Conservation (phyloP, 2,888 invertebrate species). For the Dynastes tityus region DNA sequence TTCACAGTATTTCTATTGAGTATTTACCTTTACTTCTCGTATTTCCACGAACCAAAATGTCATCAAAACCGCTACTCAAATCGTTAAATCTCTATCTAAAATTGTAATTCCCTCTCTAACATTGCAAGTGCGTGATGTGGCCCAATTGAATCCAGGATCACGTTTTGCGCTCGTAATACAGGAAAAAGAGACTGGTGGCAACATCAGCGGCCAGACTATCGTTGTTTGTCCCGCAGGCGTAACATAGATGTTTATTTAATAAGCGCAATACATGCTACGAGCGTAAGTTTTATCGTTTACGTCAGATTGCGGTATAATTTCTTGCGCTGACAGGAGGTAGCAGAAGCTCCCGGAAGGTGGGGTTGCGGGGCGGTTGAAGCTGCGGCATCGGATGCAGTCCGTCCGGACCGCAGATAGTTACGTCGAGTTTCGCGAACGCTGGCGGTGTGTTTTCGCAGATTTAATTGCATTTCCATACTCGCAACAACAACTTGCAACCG, state of each 20-base stretch:
- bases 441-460: constrained; percentile 46
- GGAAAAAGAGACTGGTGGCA: neutral
- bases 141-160: neutral
- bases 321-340: constrained; percentile 41
- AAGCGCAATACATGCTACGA: neutral
- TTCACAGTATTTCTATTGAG: too few species aligned
- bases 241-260: constrained; percentile 46
- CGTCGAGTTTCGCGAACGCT: constrained; percentile 23
- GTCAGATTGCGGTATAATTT: constrained; percentile 51
- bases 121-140: neutral
- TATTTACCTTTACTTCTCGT: too few species aligned
- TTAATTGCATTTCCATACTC: constrained; percentile 54
- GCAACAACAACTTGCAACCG: constrained; percentile 39
- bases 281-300: constrained; percentile 48
- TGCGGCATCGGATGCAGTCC: constrained; percentile 51
- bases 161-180: neutral
- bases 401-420: constrained; percentile 49
- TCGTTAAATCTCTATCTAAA: too few species aligned
- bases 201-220: neutral
- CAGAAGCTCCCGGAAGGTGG: neutral
- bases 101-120: too few species aligned
- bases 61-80: too few species aligned
- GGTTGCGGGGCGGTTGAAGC: constrained; percentile 9
- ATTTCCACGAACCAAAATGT: too few species aligned
- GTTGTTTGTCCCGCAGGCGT: neutral